Evolutionary conservation across 2,797 vertebrate species (phyloP).

Genomic region (Danio kyathit): DNA sequence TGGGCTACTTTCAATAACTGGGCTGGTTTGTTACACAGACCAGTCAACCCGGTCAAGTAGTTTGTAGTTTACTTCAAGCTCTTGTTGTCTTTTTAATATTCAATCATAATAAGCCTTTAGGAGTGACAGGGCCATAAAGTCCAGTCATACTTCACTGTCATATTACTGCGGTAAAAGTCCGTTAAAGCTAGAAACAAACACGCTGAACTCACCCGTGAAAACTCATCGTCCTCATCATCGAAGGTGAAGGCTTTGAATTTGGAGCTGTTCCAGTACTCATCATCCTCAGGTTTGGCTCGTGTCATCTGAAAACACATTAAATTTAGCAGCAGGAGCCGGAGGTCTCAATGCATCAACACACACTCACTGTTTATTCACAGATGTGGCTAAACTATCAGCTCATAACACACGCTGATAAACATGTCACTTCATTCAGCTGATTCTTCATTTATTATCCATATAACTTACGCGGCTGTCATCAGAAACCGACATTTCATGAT

Average conservation of each 20-base stretch:
- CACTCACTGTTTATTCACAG: not conserved
- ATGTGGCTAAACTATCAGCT: not conserved
- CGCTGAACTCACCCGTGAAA: conserved; percentile 79
- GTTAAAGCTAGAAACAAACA: not conserved
- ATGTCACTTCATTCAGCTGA: not conserved
- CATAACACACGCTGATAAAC: not conserved
- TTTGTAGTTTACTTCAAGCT: too few relatives aligned
- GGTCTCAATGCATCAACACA: too few relatives aligned
- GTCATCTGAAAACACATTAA: conserved; percentile 80
- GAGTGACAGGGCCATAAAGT: not conserved
- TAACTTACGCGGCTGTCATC: not conserved
- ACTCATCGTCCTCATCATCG: conserved; percentile 94
- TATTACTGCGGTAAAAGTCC: not conserved
- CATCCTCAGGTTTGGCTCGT: conserved; percentile 88
- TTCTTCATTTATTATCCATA: too few relatives aligned
- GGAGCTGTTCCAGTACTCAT: conserved; percentile 96
- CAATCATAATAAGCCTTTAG: not conserved
- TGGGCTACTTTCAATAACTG: too few relatives aligned
- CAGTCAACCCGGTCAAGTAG: too few relatives aligned
- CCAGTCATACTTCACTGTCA: not conserved
- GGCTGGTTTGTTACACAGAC: too few relatives aligned
- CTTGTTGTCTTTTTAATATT: not conserved
- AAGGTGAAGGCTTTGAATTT: conserved; percentile 94
- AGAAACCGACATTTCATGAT: not conserved
- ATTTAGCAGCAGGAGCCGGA: not conserved